Percentiles rank a stretch among this genome's conserved stretches.
phyloP scores from a whole-genome alignment of 2,888 invertebrate species.

The Megastigmus dorsalis region DNA sequence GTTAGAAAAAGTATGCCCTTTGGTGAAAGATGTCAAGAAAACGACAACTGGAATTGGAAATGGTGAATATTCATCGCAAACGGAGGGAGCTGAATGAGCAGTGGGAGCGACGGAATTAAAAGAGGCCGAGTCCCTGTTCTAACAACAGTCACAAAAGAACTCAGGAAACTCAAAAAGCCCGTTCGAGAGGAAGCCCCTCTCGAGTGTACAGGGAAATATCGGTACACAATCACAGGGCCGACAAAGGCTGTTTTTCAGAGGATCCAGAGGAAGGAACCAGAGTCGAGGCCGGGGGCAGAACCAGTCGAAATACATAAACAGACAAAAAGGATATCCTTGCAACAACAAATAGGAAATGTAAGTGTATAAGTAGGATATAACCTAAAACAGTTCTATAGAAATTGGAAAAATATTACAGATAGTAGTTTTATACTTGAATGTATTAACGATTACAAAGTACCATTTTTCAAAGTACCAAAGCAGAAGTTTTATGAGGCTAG shows the following conservation, averaged over 20 bases:
- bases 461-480: too few relatives aligned
- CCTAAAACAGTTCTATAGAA: neutral
- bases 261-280: neutral
- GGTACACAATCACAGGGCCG: slow-evolving; percentile 9
- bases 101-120: too few relatives aligned
- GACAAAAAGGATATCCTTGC: neutral
- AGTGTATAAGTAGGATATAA: neutral
- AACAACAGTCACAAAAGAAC: neutral
- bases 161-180: slow-evolving; percentile 2
- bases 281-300: neutral
- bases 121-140: neutral
- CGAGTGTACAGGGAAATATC: slow-evolving; percentile 3
- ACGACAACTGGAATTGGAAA: too few relatives aligned
- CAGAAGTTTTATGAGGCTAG: neutral
- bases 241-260: slow-evolving; percentile 7
- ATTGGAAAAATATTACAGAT: neutral
- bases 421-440: neutral
- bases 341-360: slow-evolving; percentile 4
- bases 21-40: too few relatives aligned
- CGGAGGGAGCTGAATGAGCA: too few relatives aligned
- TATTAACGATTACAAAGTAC: neutral
- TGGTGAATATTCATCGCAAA: too few relatives aligned
- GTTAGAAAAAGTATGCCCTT: too few relatives aligned
- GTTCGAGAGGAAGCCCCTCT: neutral
- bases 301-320: neutral